Evolutionary conservation across 2,888 invertebrate genomes (phyloP).

Genomic region (Pasiphila rectangulata): DNA sequence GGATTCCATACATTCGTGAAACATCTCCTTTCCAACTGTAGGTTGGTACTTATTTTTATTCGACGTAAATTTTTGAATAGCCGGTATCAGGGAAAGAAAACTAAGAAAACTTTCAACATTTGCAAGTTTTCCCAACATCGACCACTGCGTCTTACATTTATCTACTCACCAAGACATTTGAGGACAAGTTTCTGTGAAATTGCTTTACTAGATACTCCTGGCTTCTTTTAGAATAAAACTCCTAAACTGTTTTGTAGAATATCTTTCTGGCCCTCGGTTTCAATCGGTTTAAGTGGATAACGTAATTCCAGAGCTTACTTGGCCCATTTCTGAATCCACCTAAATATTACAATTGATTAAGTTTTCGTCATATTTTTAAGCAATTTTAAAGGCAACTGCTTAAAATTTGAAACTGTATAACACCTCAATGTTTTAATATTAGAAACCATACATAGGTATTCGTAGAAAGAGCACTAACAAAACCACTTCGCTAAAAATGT

Average conservation of each 20-base stretch:
- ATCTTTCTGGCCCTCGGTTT: slow-evolving; percentile 17
- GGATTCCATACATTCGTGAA: no score
- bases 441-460: no score
- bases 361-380: neutral
- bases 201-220: slow-evolving; percentile 31
- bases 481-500: slow-evolving; percentile 3
- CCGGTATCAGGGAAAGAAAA: slow-evolving; percentile 12
- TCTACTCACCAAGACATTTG: slow-evolving; percentile 24
- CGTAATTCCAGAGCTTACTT: slow-evolving; percentile 12
- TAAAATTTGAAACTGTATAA: no score
- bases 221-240: slow-evolving; percentile 28
- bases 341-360: neutral
- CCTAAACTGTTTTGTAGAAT: slow-evolving; percentile 26
- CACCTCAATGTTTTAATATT: no score
- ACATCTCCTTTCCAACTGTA: no score
- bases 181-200: slow-evolving; percentile 29
- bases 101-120: slow-evolving; percentile 25
- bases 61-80: slow-evolving; percentile 5
- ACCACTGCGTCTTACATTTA: slow-evolving; percentile 23
- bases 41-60: slow-evolving; percentile 7
- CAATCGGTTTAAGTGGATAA: slow-evolving; percentile 26
- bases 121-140: slow-evolving; percentile 24
- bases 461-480: no score
- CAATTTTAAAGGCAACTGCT: neutral
- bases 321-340: neutral